A percentile compares a stretch with the other conserved stretches of the same genome.
phyloP scores from a whole-genome alignment of 2,888 invertebrate genomes.

The Zelleria hepariella region DNA sequence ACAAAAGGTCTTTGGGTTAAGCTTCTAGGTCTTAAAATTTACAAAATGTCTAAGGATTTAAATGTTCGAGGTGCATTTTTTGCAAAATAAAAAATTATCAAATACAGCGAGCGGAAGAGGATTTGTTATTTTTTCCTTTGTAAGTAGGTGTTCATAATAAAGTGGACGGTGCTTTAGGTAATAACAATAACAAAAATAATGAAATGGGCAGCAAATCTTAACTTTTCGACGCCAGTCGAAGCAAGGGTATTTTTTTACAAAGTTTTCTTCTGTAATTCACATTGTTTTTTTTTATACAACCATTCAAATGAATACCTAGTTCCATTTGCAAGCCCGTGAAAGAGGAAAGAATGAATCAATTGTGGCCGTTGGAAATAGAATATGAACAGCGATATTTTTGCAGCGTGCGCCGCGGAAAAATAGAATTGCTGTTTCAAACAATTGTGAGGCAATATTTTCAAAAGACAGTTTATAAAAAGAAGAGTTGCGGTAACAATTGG shows the following conservation, averaged over 20 bases:
- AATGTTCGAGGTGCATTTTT: too few relatives aligned
- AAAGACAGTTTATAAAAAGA: not conserved
- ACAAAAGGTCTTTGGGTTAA: too few relatives aligned
- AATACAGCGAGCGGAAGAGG: too few relatives aligned
- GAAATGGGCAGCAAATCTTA: too few relatives aligned
- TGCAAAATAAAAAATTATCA: too few relatives aligned
- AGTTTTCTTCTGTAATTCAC: not conserved
- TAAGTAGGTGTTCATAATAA: too few relatives aligned
- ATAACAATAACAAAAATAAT: too few relatives aligned
- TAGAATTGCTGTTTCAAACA: not conserved
- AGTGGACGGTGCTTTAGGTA: too few relatives aligned
- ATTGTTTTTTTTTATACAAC: not conserved
- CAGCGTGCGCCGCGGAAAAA: not conserved
- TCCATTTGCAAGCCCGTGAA: not conserved
- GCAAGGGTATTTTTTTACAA: not conserved
- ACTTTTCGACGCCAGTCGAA: too few relatives aligned
- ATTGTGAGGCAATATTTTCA: not conserved
- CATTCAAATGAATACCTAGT: not conserved
- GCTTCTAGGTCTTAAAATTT: too few relatives aligned
- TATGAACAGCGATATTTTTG: not conserved
- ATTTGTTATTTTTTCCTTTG: too few relatives aligned
- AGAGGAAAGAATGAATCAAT: constrained; percentile 2
- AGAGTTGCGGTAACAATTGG: not conserved
- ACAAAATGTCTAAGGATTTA: too few relatives aligned
- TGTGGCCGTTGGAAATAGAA: not conserved